These are phyloP conservation scores for Napeogenes inachia DNA, from an alignment of 2,888 invertebrate species.

Conservation along the genomic window DNA sequence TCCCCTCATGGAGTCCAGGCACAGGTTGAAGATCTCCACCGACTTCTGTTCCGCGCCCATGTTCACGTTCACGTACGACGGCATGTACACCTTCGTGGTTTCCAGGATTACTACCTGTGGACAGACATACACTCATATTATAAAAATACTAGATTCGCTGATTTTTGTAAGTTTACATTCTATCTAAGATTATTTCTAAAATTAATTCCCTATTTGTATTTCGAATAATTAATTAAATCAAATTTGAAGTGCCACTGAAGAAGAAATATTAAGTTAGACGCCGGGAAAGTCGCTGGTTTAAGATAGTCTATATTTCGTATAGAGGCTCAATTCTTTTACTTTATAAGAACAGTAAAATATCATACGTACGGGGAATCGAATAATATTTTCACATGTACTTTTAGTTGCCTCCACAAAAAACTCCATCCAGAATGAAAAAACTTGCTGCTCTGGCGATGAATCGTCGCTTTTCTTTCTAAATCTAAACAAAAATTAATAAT, in stretches of 20 bases:
- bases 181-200: too few relatives aligned
- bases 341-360: too few relatives aligned
- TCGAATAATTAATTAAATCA: too few relatives aligned
- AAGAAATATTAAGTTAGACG: too few relatives aligned
- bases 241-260: too few relatives aligned
- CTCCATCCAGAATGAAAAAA: constrained; percentile 99
- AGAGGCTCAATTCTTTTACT: too few relatives aligned
- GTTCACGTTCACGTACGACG: constrained; percentile 97
- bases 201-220: too few relatives aligned
- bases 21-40: constrained; percentile 91
- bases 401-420: constrained; percentile 97
- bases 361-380: constrained; percentile 89
- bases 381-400: constrained; percentile 85
- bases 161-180: too few relatives aligned
- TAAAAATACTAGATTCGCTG: background rate
- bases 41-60: constrained; percentile 95
- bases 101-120: constrained; percentile 88
- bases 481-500: constrained; percentile 48
- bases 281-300: too few relatives aligned
- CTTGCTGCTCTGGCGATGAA: constrained; percentile 87
- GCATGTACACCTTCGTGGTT: constrained; percentile 94
- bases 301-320: too few relatives aligned
- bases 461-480: constrained; percentile 91
- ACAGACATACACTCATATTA: background rate
- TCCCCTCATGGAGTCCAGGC: constrained; percentile 85